Conservation (phyloP, 2,797 vertebrate species). For the Gallinago nigripennis region DNA sequence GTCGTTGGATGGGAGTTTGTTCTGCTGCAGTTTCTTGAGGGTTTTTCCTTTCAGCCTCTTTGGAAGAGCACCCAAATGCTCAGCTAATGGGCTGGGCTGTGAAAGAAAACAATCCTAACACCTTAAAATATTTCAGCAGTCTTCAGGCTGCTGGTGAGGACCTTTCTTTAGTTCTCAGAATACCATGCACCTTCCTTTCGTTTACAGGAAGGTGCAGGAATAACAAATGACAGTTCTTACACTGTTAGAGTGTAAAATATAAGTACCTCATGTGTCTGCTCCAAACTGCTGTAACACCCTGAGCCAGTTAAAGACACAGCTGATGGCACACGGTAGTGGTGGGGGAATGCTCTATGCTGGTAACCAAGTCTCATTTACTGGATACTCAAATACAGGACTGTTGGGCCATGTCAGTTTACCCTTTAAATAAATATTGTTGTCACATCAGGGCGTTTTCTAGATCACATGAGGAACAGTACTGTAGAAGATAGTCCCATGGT, state of each 20-base stretch:
- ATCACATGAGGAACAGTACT: background rate
- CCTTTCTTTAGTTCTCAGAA: background rate
- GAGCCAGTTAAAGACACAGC: background rate
- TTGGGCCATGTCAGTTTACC: background rate
- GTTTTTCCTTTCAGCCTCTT: conserved; percentile 23
- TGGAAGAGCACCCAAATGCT: background rate
- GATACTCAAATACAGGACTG: background rate
- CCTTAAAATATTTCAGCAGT: background rate
- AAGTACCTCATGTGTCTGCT: background rate
- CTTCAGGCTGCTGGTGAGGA: background rate
- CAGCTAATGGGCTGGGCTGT: conserved; percentile 6
- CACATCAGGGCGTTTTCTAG: background rate
- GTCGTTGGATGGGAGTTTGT: background rate
- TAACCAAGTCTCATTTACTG: background rate
- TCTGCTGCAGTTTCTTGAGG: background rate
- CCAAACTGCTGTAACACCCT: too few species aligned
- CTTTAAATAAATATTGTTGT: background rate
- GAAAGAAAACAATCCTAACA: background rate
- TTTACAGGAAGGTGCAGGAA: background rate
- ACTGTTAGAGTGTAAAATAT: background rate
- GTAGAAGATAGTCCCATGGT: background rate
- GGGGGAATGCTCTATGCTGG: background rate
- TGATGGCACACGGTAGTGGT: accelerated
- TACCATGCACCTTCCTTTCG: background rate
- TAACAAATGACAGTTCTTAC: background rate